Conservation (phyloP, 1,140 invertebrate genomes). For the Dendroctonus valens region DNA sequence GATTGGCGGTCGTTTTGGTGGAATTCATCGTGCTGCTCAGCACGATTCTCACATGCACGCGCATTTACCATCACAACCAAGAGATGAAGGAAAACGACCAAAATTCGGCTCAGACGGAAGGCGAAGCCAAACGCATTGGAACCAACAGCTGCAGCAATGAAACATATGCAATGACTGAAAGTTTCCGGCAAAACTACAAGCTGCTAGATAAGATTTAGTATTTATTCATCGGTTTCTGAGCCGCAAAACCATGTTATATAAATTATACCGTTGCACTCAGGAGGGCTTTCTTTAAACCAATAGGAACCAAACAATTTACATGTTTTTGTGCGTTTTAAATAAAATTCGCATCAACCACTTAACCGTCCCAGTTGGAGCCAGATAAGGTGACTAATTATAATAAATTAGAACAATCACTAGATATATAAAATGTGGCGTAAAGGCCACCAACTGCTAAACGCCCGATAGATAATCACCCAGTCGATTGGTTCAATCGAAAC, state of each 20-base stretch:
- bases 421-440: constrained; percentile 10
- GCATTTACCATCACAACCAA: constrained; percentile 47
- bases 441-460: constrained; percentile 7
- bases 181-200: constrained; percentile 48
- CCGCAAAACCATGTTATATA: too few species aligned
- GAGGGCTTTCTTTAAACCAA: too few species aligned
- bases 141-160: constrained; percentile 44
- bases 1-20: constrained; percentile 64
- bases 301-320: too few species aligned
- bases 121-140: constrained; percentile 17
- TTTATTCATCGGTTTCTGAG: too few species aligned
- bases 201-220: constrained; percentile 41
- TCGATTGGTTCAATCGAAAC: too few species aligned
- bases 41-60: constrained; percentile 68
- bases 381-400: constrained; percentile 2
- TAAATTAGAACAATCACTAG: constrained; percentile 20
- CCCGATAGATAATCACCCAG: too few species aligned
- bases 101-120: constrained; percentile 26
- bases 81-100: constrained; percentile 36
- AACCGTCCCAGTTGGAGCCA: not conserved
- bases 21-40: constrained; percentile 68
- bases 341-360: not conserved
- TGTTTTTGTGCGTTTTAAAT: too few species aligned
- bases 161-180: constrained; percentile 46
- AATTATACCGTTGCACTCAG: too few species aligned